Base-by-base conservation (phyloP, 2,888 invertebrate species). In the Trichogramma evanescens region DNA sequence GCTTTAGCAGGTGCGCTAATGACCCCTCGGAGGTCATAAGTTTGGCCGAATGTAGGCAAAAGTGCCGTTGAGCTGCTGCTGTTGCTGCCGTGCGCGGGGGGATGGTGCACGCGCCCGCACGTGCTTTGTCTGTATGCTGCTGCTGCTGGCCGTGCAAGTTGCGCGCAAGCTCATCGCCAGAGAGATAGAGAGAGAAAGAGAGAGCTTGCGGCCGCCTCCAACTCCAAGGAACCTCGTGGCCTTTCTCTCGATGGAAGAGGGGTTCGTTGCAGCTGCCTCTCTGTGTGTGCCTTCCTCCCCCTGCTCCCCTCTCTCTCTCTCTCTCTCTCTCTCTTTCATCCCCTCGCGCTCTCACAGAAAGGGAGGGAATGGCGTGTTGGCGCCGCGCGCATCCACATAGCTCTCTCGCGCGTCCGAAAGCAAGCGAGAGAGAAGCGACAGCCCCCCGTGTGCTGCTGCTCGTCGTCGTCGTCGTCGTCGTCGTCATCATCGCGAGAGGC, bases 1-100 rank as follows among this genome's bases (percentile, higher is more conserved):
- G 67, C 74, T 74, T 71, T 70, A 67, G 67, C 68, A 65, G 61
- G 67, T 67, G 70, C 69, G 71, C 71, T 74, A 74, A 73, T 74
- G 72, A 74, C 66, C 70, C 73, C 71, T 74, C 74, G 74, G 74
- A 74, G 74, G 71, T 73, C 69, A 70, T 74, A 74, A 74, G 72
- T 74, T 74, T 68, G 65, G 65, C 45, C 46, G 50, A 62, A 46
- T 46, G 46, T n/a, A 10, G 46, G 46, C 26, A 26, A 46, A 46
- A 10, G 46, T 46, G 4, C 6, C 10, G 48, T 9, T 40, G 5
- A 7, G 42, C 42, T n/a, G 40, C 51, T 41, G 48, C 10, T 10
- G 46, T 7, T 46, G 9, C 10, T 46, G 10, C 6, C 48, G 48
- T 6, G 10, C 1, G 48, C n/a, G 48, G 10, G 26, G 26, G 26